These are phyloP conservation scores for Hystrix cristata DNA, from an alignment of 2,113 vertebrate species.

Conservation along the genomic window DNA sequence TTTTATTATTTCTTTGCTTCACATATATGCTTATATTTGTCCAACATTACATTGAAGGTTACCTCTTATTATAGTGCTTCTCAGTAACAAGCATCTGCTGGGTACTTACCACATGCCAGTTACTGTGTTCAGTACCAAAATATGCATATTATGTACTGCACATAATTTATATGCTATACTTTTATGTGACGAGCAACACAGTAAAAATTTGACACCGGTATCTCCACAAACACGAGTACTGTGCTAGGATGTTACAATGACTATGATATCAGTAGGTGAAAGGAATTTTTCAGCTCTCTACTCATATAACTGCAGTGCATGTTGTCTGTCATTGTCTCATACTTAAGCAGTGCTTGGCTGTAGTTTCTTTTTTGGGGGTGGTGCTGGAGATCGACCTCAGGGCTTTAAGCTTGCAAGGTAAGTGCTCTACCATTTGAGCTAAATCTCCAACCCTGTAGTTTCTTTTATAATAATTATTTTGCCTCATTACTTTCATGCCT, in stretches of 20 bases:
- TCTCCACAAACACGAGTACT: not conserved
- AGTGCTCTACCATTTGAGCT: too few species aligned
- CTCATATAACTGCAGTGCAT: not conserved
- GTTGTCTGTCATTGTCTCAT: not conserved
- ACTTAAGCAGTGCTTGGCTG: not conserved
- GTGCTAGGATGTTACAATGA: not conserved
- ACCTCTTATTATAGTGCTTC: not conserved
- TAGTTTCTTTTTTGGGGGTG: not conserved
- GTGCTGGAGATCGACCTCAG: too few species aligned
- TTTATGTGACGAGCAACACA: not conserved
- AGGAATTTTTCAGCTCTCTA: not conserved
- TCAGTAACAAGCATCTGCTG: not conserved
- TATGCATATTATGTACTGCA: not conserved
- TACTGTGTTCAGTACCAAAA: not conserved
- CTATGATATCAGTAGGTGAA: not conserved
- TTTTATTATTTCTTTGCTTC: constrained; percentile 25
- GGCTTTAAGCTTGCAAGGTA: too few species aligned
- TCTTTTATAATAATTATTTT: not conserved
- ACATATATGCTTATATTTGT: not conserved
- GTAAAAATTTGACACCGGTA: not conserved
- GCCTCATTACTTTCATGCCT: not conserved
- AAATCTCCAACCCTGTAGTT: too few species aligned
- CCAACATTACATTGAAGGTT: not conserved
- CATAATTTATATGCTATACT: not conserved
- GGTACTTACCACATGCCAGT: not conserved